These are phyloP conservation scores for Cancer borealis DNA, from an alignment of 2,888 invertebrate genomes.

Conservation along the genomic window DNA sequence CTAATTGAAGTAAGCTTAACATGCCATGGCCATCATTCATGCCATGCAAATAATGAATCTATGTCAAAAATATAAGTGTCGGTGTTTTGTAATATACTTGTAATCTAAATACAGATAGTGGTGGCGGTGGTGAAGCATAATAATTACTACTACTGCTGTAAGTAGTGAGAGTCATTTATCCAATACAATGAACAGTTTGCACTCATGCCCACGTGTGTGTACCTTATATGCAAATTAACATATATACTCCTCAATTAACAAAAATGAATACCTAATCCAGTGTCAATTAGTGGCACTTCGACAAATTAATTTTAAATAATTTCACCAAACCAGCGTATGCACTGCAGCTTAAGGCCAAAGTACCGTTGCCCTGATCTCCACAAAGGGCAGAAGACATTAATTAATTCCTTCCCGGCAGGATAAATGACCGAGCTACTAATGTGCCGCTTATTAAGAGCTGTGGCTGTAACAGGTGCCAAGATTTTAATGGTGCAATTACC, in stretches of 20 bases:
- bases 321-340: background rate
- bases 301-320: background rate
- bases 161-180: slow-evolving; percentile 17
- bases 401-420: background rate
- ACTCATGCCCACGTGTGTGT: background rate
- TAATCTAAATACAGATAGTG: background rate
- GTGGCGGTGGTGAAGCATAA: background rate
- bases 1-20: background rate
- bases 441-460: background rate
- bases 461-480: background rate
- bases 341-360: background rate
- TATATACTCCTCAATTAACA: background rate
- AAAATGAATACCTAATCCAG: background rate
- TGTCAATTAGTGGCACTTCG: background rate
- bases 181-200: background rate
- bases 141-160: background rate
- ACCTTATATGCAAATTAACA: background rate
- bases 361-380: background rate
- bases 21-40: background rate
- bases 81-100: background rate
- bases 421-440: slow-evolving; percentile 23
- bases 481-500: background rate
- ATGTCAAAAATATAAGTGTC: background rate
- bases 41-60: background rate
- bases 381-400: background rate